Conservation (phyloP, 2,113 vertebrate species). For the Piliocolobus tephrosceles region DNA sequence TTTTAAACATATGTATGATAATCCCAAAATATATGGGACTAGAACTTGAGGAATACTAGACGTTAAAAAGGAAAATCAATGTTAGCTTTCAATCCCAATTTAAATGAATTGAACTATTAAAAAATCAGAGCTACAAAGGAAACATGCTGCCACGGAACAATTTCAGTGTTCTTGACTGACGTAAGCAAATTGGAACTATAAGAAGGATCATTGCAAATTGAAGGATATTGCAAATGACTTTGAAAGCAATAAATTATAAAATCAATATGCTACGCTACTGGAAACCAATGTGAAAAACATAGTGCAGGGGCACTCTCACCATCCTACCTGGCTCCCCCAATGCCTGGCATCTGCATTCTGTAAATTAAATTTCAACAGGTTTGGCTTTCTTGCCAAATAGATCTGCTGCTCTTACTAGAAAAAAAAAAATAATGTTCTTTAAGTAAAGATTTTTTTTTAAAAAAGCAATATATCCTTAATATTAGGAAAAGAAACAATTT, state of each 20-base stretch:
- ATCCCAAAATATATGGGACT: neutral
- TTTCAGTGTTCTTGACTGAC: constrained; percentile 68
- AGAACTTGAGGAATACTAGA: constrained; percentile 35
- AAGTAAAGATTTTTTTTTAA: neutral
- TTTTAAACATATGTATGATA: neutral
- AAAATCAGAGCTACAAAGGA: constrained; percentile 62
- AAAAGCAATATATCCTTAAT: neutral
- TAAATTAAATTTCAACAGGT: constrained; percentile 62
- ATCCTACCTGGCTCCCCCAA: neutral
- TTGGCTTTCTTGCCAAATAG: constrained; percentile 14
- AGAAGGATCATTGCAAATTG: constrained; percentile 65
- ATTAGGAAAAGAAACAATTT: neutral
- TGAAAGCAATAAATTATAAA: constrained; percentile 74
- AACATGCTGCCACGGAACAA: constrained; percentile 19
- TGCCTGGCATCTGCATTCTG: neutral
- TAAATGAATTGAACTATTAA: constrained; percentile 68
- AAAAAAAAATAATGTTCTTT: neutral
- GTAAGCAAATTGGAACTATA: constrained; percentile 66
- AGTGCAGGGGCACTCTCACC: neutral
- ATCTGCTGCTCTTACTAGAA: constrained; percentile 14
- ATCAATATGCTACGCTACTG: constrained; percentile 68
- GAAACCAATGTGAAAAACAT: constrained; percentile 47
- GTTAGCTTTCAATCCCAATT: constrained; percentile 56
- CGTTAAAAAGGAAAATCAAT: constrained; percentile 56
- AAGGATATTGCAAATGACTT: constrained; percentile 67